Percentiles rank a stretch among this genome's conserved stretches.
Evolutionary conservation across 2,797 vertebrate genomes (phyloP).

Genomic region (Jordanella pulchra): DNA sequence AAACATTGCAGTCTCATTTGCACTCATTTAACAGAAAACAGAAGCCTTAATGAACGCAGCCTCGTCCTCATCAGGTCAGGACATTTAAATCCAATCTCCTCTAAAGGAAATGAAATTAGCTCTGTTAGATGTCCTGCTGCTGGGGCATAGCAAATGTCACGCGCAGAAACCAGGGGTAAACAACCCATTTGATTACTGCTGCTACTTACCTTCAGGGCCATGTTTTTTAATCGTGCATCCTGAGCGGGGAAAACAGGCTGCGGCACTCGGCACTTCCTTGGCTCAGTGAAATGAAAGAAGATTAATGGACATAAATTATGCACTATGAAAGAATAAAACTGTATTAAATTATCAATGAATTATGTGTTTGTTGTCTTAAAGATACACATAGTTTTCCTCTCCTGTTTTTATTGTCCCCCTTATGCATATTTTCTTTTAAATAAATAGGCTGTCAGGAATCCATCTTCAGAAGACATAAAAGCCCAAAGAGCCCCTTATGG

Average conservation of each 20-base stretch:
- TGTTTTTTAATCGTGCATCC: slow-evolving; percentile 49
- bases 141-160: slow-evolving; percentile 66
- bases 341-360: slow-evolving; percentile 63
- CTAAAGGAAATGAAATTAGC: slow-evolving; percentile 66
- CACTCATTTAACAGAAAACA: slow-evolving; percentile 14
- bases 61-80: slow-evolving; percentile 46
- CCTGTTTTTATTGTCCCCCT: slow-evolving; percentile 4
- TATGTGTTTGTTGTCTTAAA: slow-evolving; percentile 44
- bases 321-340: slow-evolving; percentile 48
- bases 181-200: slow-evolving; percentile 65
- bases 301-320: slow-evolving; percentile 53
- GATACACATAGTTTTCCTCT: slow-evolving; percentile 43
- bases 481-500: slow-evolving; percentile 31
- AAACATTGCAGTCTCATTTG: slow-evolving; percentile 16
- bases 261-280: slow-evolving; percentile 52
- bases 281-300: slow-evolving; percentile 35
- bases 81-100: slow-evolving; percentile 70
- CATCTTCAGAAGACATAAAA: slow-evolving; percentile 40
- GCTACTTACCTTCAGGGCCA: slow-evolving; percentile 53
- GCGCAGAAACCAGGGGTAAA: slow-evolving; percentile 61
- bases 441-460: slow-evolving; percentile 49
- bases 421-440: slow-evolving; percentile 43
- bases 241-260: slow-evolving; percentile 41
- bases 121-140: slow-evolving; percentile 59
- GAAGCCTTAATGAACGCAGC: slow-evolving; percentile 32